Evolutionary conservation across 2,113 vertebrate species (phyloP).

Genomic region (Eudyptes chrysolophus): DNA sequence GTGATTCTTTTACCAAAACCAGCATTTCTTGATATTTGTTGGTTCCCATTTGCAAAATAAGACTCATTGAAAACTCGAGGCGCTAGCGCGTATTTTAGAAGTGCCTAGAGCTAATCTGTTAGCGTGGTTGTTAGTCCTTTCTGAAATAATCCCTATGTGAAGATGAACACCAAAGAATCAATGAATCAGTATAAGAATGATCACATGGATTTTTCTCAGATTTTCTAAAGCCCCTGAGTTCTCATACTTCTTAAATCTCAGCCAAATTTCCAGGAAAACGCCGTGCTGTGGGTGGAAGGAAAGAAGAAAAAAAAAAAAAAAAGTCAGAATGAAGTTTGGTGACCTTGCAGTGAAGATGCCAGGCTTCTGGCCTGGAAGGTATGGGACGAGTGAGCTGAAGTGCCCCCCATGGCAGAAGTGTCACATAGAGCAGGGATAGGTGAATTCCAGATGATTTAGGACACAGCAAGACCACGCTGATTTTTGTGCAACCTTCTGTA

Average conservation of each 20-base stretch:
- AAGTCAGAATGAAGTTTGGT: not conserved
- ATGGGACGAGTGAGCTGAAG: not conserved
- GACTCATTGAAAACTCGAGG: not conserved
- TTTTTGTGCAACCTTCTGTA: not conserved
- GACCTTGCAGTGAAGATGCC: not conserved
- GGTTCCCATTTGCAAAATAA: not conserved
- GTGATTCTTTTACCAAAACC: not conserved
- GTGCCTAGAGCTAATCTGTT: not conserved
- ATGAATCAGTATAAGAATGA: not conserved
- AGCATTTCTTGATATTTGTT: not conserved
- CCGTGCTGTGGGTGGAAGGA: no score
- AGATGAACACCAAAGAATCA: not conserved
- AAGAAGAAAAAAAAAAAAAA: not conserved
- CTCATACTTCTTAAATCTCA: not conserved
- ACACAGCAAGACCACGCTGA: rapidly evolving
- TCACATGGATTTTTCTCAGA: not conserved
- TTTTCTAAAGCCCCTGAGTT: not conserved
- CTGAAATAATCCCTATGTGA: not conserved
- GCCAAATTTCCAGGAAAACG: not conserved
- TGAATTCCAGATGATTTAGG: not conserved
- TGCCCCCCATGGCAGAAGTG: rapidly evolving
- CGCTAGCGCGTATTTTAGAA: rapidly evolving
- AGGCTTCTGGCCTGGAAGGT: not conserved
- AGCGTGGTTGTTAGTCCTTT: not conserved
- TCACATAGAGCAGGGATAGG: rapidly evolving